Evolutionary conservation across 1,140 invertebrate genomes (phyloP).

Genomic region (Drosophila bifasciata): DNA sequence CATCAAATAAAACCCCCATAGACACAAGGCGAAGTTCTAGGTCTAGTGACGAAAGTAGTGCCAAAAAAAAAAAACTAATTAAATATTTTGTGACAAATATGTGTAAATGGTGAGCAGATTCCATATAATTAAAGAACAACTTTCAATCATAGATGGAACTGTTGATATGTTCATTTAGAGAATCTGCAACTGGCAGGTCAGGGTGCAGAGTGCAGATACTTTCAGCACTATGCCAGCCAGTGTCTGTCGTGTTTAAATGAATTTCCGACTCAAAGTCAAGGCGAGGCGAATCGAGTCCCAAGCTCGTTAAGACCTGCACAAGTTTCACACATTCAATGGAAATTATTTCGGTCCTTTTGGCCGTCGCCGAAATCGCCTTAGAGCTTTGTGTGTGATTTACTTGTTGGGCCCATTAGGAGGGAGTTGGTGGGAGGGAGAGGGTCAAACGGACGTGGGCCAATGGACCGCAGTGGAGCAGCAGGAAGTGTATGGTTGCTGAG

Average conservation of each 20-base stretch:
- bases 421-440: conserved; percentile 37
- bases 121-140: conserved; percentile 2
- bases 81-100: conserved; percentile 10
- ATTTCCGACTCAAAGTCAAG: conserved; percentile 25
- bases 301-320: conserved; percentile 67
- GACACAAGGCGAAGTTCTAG: neutral
- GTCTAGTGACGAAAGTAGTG: conserved; percentile 13
- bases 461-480: conserved; percentile 16
- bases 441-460: conserved; percentile 4
- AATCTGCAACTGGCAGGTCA: too few species aligned
- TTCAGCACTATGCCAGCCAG: conserved; percentile 33
- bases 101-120: neutral
- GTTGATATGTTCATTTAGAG: neutral
- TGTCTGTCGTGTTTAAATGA: conserved; percentile 58
- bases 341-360: conserved; percentile 53
- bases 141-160: neutral
- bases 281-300: conserved; percentile 8
- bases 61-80: neutral
- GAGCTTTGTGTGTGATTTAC: conserved; percentile 81
- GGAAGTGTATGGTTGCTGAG: conserved; percentile 6
- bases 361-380: conserved; percentile 73
- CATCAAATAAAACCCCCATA: conserved; percentile 17
- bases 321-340: conserved; percentile 58
- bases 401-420: conserved; percentile 79
- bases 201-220: neutral